These are phyloP conservation scores for Galagoides demidoff DNA, from an alignment of 2,797 vertebrate species.

Conservation along the genomic window DNA sequence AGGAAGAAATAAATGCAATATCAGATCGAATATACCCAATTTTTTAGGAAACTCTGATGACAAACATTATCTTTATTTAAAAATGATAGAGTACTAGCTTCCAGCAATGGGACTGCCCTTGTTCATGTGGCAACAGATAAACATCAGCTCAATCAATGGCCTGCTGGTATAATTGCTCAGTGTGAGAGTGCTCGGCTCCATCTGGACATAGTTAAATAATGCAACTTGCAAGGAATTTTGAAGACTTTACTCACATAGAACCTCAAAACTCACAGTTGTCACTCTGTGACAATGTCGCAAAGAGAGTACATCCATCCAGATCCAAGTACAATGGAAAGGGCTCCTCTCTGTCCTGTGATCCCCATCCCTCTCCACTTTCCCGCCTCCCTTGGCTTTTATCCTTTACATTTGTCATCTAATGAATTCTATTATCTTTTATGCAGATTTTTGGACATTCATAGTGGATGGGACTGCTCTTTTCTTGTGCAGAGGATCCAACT, in stretches of 20 bases:
- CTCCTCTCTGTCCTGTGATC: not conserved
- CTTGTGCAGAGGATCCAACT: not conserved
- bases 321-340: not conserved
- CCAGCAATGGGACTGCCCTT: not conserved
- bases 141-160: not conserved
- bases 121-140: not conserved
- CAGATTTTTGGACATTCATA: not conserved
- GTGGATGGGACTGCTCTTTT: not conserved
- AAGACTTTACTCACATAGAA: not conserved
- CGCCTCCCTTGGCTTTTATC: not conserved
- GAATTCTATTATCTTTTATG: not conserved
- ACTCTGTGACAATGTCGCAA: not conserved
- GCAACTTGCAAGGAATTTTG: not conserved
- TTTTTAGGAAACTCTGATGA: not conserved
- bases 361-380: not conserved
- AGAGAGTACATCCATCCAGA: not conserved
- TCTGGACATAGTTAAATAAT: not conserved
- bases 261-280: not conserved
- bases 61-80: not conserved
- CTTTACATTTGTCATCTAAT: not conserved
- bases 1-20: not conserved
- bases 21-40: not conserved
- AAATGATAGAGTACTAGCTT: conserved; percentile 5
- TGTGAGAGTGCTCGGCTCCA: not conserved
- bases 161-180: conserved; percentile 13